These are phyloP conservation scores for Dipodomys merriami DNA, from an alignment of 2,113 vertebrate genomes.

Conservation along the genomic window DNA sequence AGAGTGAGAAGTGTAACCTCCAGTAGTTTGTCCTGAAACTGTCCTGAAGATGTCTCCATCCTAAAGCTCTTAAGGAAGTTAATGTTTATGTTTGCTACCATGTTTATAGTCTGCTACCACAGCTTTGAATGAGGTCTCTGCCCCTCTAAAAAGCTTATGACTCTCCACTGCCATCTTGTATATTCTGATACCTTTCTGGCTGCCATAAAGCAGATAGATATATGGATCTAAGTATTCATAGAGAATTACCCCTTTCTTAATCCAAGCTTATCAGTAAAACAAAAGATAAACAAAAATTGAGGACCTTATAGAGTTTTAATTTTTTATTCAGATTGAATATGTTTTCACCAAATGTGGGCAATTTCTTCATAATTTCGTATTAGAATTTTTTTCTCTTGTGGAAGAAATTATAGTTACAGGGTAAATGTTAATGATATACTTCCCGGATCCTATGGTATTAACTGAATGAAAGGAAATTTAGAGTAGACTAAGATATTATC, in stretches of 20 bases:
- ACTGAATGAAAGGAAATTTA: conserved; percentile 49
- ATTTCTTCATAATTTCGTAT: conserved; percentile 22
- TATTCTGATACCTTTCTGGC: background rate
- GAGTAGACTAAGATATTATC: conserved; percentile 15
- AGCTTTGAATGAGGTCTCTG: conserved; percentile 1
- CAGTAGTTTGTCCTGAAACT: background rate
- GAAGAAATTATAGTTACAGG: background rate
- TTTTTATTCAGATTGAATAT: background rate
- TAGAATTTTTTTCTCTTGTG: background rate
- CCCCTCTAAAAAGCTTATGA: conserved; percentile 23
- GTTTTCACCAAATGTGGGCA: conserved; percentile 45
- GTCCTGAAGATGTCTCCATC: conserved; percentile 4
- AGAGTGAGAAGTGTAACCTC: background rate
- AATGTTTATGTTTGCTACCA: background rate
- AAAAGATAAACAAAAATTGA: conserved; percentile 50
- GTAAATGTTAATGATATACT: background rate
- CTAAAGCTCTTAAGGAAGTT: conserved; percentile 15
- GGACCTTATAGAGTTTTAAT: background rate
- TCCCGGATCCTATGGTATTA: conserved; percentile 38
- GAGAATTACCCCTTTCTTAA: conserved; percentile 45
- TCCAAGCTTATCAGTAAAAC: conserved; percentile 43
- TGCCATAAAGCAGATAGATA: background rate
- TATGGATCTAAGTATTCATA: background rate
- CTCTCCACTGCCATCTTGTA: background rate
- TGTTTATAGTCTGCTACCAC: conserved; percentile 37